Percentiles rank a stretch among this genome's conserved stretches.
phyloP scores from a whole-genome alignment of 2,797 vertebrate genomes.

The Tangara arthus region DNA sequence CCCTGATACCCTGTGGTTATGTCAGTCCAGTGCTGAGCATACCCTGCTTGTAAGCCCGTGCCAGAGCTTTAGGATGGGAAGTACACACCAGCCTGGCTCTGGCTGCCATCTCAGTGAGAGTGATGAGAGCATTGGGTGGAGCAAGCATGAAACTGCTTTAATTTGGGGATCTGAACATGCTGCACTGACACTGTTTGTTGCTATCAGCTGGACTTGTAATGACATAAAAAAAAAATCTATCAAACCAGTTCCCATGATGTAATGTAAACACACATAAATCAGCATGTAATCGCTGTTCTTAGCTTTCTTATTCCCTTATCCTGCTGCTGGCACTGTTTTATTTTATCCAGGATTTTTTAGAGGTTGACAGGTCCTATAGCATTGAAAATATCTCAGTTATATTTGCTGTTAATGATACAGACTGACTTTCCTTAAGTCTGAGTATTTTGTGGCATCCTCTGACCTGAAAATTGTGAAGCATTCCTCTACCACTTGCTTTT shows the following conservation, averaged over 20 bases:
- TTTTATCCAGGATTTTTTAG: background rate
- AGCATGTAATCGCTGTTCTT: background rate
- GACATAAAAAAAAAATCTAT: background rate
- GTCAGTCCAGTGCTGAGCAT: background rate
- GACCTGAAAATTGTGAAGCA: background rate
- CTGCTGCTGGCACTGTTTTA: background rate
- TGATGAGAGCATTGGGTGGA: background rate
- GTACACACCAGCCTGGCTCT: background rate
- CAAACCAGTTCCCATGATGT: background rate
- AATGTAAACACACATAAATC: background rate
- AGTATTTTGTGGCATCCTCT: background rate
- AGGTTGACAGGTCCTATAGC: background rate
- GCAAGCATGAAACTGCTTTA: background rate
- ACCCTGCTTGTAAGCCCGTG: background rate
- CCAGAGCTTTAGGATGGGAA: rapidly evolving
- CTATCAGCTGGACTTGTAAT: background rate
- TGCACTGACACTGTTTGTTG: background rate
- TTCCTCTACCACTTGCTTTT: background rate
- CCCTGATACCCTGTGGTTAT: background rate
- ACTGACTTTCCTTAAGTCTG: background rate
- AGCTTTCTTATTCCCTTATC: background rate
- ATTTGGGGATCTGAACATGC: background rate
- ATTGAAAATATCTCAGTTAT: background rate
- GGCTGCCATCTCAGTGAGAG: background rate
- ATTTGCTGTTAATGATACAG: background rate